Conservation (phyloP, 2,113 vertebrate species). For the human (Homo sapiens) region GRCh38 chr5:16372501-16373000, state of each 20-base stretch:
- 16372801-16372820: too few relatives aligned
- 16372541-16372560: neutral
- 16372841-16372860: neutral
- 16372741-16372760: neutral
- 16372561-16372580: too few relatives aligned
- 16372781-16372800: neutral
- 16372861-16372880: neutral
- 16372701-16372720: neutral
- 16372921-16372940: too few relatives aligned
- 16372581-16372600: accelerated
- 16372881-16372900: neutral
- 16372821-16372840: too few relatives aligned
- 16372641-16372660: accelerated
- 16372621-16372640: neutral
- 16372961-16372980: too few relatives aligned
- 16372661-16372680: neutral
- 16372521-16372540: accelerated
- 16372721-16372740: neutral
- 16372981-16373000: too few relatives aligned
- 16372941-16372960: too few relatives aligned
- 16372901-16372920: neutral
- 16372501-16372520: neutral
- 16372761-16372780: neutral
- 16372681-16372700: neutral
- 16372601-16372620: neutral